A percentile compares a stretch with the other conserved stretches of the same genome.
These are phyloP conservation scores for Coelopa pilipes DNA, from an alignment of 2,888 invertebrate species.

Conservation along the genomic window DNA sequence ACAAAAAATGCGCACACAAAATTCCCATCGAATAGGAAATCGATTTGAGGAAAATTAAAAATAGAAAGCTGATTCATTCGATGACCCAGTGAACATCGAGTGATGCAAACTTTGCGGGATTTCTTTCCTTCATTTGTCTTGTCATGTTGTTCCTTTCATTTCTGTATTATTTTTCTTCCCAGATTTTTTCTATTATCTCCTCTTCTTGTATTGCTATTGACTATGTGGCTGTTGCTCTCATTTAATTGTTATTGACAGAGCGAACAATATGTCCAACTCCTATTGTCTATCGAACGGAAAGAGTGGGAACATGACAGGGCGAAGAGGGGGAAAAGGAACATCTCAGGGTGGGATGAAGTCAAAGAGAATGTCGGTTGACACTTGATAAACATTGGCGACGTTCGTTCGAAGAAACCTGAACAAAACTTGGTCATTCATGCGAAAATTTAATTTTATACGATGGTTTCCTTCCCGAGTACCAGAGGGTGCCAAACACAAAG, in stretches of 20 bases:
- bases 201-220: background rate
- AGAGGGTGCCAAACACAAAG: background rate
- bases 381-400: conserved; percentile 1
- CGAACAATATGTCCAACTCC: conserved; percentile 23
- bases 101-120: background rate
- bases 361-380: conserved; percentile 21
- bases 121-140: too few relatives aligned
- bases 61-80: conserved; percentile 6
- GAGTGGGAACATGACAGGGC: background rate
- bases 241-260: conserved; percentile 29
- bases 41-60: too few relatives aligned
- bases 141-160: too few relatives aligned
- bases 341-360: background rate
- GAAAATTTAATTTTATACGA: conserved; percentile 23
- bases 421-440: conserved; percentile 20
- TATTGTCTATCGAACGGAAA: conserved; percentile 6
- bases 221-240: background rate
- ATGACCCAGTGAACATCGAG: background rate
- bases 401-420: conserved; percentile 7
- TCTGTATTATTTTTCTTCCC: background rate
- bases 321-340: background rate
- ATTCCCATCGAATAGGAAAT: too few relatives aligned
- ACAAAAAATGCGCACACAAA: too few relatives aligned
- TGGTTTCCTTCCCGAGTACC: too few relatives aligned
- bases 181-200: background rate